Evolutionary conservation across 2,888 invertebrate species (phyloP), one percentile per base, ranked within the genome.

Genomic region (Tetheella fluctuosa): DNA sequence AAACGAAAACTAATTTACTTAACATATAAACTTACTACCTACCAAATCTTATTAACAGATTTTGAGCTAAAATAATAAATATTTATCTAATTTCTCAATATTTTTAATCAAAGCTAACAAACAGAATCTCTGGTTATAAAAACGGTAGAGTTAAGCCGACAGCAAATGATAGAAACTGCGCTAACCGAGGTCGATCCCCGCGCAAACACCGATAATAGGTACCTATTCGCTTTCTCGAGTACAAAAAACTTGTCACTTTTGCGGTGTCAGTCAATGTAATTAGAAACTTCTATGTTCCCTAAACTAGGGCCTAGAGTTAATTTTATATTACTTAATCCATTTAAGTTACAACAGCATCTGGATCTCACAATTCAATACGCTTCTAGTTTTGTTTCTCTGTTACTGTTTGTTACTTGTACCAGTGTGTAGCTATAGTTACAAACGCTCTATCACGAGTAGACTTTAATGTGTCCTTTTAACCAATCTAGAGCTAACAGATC

Each of bases 211-310:
- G 69, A 75, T 80, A 85, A 83, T 82, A n/a, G n/a, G n/a, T n/a
- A n/a, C n/a, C n/a, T n/a, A 76, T 78, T 70, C 70, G 79, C 76
- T 80, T 85, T 85, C 85, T 79, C 84, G 83, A 78, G 73, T 75
- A 73, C 76, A 84, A 81, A 83, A 81, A 85, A 77, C 83, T 79
- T 76, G 77, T 79, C 77, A 78, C 76, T 71, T 68, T 70, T 73
- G 17, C 20, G 42, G n/a, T 42, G 42, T 42, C 42, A 42, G 48
- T 48, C 48, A 20, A 48, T 48, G 1, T 20, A 10, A 48, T 48
- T 20, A 10, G 48, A 48, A 48, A 42, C 42, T 42, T 42, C 17
- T 42, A 42, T 42, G 17, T 42, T 42, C 42, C 42, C 17, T 17
- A 42, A n/a, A n/a, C n/a, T n/a, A n/a, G n/a, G n/a, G n/a, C n/a